phyloP scores from a whole-genome alignment of 2,888 invertebrate species.

The Drosophila vallismaia region DNA sequence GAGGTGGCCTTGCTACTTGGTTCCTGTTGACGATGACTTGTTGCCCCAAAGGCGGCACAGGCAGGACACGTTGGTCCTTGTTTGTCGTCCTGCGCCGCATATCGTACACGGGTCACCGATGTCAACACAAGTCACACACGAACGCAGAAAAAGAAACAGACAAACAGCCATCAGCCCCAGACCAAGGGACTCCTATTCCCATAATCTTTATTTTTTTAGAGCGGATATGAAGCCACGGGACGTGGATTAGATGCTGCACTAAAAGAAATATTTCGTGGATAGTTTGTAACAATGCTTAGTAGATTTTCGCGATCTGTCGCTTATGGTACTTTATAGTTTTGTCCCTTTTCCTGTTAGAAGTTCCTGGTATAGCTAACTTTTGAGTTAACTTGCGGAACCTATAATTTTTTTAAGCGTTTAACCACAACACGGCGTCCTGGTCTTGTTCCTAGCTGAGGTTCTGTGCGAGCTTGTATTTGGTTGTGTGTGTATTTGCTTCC shows the following conservation, averaged over 20 bases:
- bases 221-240: conserved; percentile 52
- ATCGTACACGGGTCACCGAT: conserved; percentile 64
- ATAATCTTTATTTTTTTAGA: conserved; percentile 58
- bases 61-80: conserved; percentile 62
- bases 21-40: conserved; percentile 51
- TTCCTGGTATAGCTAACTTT: too few species aligned
- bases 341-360: too few species aligned
- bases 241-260: conserved; percentile 53
- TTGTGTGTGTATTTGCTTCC: conserved; percentile 57
- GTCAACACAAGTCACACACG: conserved; percentile 45
- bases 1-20: conserved; percentile 10
- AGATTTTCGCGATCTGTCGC: too few species aligned
- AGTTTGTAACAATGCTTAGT: too few species aligned
- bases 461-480: conserved; percentile 13
- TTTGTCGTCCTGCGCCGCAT: conserved; percentile 51
- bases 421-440: conserved; percentile 39
- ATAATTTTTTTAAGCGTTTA: not conserved
- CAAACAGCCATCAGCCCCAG: conserved; percentile 17
- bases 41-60: conserved; percentile 40
- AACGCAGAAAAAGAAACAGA: conserved; percentile 7
- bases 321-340: too few species aligned
- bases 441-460: conserved; percentile 19
- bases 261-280: not conserved
- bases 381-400: too few species aligned
- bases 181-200: conserved; percentile 6